Evolutionary conservation across 1,140 invertebrate species (phyloP).

Genomic region (Neocloeon triangulifer): DNA sequence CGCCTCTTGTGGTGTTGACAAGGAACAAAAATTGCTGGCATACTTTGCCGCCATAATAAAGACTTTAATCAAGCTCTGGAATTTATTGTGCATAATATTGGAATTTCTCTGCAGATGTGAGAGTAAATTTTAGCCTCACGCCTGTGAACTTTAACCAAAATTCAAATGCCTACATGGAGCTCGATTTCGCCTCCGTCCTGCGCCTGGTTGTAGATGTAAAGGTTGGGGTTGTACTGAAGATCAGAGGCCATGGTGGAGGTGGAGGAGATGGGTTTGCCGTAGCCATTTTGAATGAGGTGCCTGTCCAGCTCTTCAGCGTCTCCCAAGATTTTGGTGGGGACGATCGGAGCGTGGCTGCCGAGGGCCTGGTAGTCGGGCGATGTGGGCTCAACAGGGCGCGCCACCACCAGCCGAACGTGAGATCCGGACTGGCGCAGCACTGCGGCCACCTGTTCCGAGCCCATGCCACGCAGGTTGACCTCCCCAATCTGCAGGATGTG

Average conservation of each 20-base stretch:
- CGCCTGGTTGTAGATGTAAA: too few relatives aligned
- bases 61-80: too few relatives aligned
- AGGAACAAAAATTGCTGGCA: too few relatives aligned
- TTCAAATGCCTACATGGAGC: too few relatives aligned
- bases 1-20: too few relatives aligned
- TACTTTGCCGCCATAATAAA: too few relatives aligned
- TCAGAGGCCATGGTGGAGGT: not conserved
- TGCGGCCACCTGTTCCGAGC: constrained; percentile 78
- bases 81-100: too few relatives aligned
- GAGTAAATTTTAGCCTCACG: too few relatives aligned
- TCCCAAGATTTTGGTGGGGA: constrained; percentile 59
- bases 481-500: constrained; percentile 87
- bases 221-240: too few relatives aligned
- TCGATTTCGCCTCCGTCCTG: too few relatives aligned
- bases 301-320: constrained; percentile 69
- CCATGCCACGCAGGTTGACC: constrained; percentile 75
- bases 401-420: constrained; percentile 72
- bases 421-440: constrained; percentile 71
- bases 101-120: too few relatives aligned
- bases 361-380: constrained; percentile 44
- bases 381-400: constrained; percentile 55
- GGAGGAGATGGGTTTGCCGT: constrained; percentile 19
- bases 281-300: constrained; percentile 59
- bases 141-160: too few relatives aligned
- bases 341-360: constrained; percentile 51